Percentiles rank a stretch among this genome's conserved stretches.
phyloP scores from a whole-genome alignment of 2,113 vertebrate species.

The Sakesphorus luctuosus region DNA sequence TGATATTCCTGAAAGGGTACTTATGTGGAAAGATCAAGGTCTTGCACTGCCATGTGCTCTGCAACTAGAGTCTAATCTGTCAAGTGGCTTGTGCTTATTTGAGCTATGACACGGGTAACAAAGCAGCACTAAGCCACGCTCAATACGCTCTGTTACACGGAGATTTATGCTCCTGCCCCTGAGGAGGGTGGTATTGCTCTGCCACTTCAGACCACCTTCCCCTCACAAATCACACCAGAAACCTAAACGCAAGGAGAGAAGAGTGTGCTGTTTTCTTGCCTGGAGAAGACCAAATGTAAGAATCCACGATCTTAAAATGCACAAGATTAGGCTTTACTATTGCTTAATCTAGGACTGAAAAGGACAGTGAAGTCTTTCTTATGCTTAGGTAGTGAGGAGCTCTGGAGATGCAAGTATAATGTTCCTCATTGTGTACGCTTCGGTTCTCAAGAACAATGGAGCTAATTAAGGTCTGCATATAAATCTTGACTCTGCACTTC shows the following conservation, averaged over 20 bases:
- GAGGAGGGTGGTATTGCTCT: background rate
- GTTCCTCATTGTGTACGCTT: conserved; percentile 39
- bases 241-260: background rate
- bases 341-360: background rate
- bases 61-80: background rate
- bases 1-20: conserved; percentile 8
- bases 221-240: background rate
- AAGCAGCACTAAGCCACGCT: conserved; percentile 37
- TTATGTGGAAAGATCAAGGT: conserved; percentile 38
- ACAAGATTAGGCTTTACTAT: background rate
- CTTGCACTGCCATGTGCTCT: background rate
- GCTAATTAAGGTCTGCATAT: conserved; percentile 64
- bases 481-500: conserved; percentile 69
- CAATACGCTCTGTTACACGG: background rate
- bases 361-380: background rate
- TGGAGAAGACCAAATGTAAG: background rate
- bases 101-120: conserved; percentile 55
- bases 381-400: conserved; percentile 1
- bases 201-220: background rate
- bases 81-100: conserved; percentile 54
- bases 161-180: conserved; percentile 3
- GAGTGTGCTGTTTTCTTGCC: background rate
- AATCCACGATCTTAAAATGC: background rate
- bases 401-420: conserved; percentile 44
- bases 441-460: conserved; percentile 59